phyloP scores from a whole-genome alignment of 2,888 invertebrate genomes.

The Plemyria rubiginata region DNA sequence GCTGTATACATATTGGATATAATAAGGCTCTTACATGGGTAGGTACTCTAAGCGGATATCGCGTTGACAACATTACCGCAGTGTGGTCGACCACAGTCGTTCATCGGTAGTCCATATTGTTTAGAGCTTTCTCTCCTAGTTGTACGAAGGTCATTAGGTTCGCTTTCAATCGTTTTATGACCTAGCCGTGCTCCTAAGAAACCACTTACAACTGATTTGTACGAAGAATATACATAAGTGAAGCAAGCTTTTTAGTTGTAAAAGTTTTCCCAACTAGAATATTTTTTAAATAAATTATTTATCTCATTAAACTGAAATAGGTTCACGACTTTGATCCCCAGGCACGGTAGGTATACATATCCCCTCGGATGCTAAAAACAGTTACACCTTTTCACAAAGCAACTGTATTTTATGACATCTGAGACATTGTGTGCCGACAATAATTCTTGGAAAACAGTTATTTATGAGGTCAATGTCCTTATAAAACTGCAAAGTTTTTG shows the following conservation, averaged over 20 bases:
- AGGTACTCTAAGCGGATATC: conserved; percentile 10
- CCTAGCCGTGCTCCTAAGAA: conserved; percentile 8
- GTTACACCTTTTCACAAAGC: conserved; percentile 8
- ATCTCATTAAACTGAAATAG: no score
- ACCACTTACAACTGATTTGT: neutral
- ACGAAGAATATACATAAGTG: neutral
- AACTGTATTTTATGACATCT: conserved; percentile 31
- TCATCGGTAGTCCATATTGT: conserved; percentile 11
- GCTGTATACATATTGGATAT: no score
- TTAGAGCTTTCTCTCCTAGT: conserved; percentile 7
- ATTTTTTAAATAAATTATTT: no score
- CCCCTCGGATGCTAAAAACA: neutral
- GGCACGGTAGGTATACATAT: no score
- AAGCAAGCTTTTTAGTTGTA: no score
- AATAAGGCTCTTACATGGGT: no score
- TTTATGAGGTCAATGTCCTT: conserved; percentile 22
- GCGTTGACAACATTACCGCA: conserved; percentile 9
- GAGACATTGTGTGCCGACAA: conserved; percentile 9
- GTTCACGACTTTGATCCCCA: no score
- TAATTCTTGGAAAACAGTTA: conserved; percentile 23
- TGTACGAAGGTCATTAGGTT: conserved; percentile 28
- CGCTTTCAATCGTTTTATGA: conserved; percentile 35
- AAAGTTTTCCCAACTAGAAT: no score
- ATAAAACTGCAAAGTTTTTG: conserved; percentile 16
- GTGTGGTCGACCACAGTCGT: conserved; percentile 17